A percentile compares a stretch with the other conserved stretches of the same genome.
phyloP scores from a whole-genome alignment of 1,140 invertebrate genomes.

The Bombus turneri region DNA sequence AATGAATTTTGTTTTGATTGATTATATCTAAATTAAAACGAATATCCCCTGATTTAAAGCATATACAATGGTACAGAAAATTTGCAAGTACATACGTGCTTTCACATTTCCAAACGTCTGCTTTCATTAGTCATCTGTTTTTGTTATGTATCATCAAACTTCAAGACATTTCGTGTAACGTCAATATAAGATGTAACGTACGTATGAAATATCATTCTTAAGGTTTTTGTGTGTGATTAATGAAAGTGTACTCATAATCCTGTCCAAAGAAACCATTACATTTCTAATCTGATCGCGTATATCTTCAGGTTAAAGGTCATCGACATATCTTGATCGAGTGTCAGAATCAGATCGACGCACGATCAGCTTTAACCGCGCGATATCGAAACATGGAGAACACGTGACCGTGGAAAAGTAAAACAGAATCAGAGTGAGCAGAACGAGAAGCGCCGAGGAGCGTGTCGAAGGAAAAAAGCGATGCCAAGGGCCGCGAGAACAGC shows the following conservation, averaged over 20 bases:
- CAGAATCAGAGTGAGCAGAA: conserved; percentile 19
- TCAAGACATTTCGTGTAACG: not conserved
- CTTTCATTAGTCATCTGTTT: conserved; percentile 1
- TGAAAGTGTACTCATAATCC: not conserved
- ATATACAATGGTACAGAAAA: too few relatives aligned
- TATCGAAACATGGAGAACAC: conserved; percentile 62
- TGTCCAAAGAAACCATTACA: not conserved
- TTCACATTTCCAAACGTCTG: not conserved
- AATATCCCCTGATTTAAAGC: not conserved
- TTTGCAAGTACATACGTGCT: too few relatives aligned
- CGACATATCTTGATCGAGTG: not conserved
- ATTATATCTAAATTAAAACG: not conserved
- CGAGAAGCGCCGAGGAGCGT: conserved; percentile 16
- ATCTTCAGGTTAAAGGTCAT: not conserved
- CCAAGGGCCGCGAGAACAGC: conserved; percentile 61
- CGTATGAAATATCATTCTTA: not conserved
- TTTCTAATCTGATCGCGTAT: not conserved
- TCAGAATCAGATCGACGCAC: not conserved
- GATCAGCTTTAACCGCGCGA: conserved; percentile 22
- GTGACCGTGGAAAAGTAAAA: conserved; percentile 45
- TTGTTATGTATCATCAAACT: not conserved
- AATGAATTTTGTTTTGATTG: not conserved
- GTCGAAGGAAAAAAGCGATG: conserved; percentile 54
- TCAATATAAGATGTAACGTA: not conserved
- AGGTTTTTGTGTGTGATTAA: not conserved